Conservation (phyloP, 2,888 invertebrate species). For the Drosophila testacea region DNA sequence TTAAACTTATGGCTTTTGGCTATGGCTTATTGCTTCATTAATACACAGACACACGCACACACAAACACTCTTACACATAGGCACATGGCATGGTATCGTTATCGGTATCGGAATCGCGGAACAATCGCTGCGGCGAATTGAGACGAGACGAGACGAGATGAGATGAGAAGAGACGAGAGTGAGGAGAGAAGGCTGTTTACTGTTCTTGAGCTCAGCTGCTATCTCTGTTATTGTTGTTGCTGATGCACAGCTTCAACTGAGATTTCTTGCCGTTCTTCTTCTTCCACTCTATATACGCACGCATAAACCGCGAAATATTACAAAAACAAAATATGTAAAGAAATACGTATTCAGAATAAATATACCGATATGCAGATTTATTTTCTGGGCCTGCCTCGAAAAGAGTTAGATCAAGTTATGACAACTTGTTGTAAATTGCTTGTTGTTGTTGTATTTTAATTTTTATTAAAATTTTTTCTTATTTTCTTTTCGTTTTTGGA, state of each 20-base stretch:
- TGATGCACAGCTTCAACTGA: constrained; percentile 58
- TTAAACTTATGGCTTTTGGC: constrained; percentile 32
- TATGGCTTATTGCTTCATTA: constrained; percentile 36
- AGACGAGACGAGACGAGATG: not conserved
- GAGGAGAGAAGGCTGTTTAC: constrained; percentile 53
- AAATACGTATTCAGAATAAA: constrained; percentile 3
- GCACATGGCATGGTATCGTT: constrained; percentile 31
- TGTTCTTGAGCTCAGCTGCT: constrained; percentile 70
- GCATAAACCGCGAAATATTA: constrained; percentile 61
- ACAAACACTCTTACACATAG: constrained; percentile 26
- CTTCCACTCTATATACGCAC: constrained; percentile 37
- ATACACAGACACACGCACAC: constrained; percentile 28
- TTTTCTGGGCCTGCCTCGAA: constrained; percentile 38
- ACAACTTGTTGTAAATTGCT: constrained; percentile 39
- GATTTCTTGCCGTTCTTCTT: constrained; percentile 25
- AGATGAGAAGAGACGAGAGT: constrained; percentile 1
- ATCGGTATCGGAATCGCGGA: constrained; percentile 44
- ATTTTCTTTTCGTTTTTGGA: constrained; percentile 30
- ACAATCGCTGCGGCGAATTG: constrained; percentile 42
- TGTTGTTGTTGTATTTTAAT: constrained; percentile 14
- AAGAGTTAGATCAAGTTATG: constrained; percentile 62
- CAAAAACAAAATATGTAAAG: constrained; percentile 18
- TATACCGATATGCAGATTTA: constrained; percentile 51
- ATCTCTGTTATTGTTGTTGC: constrained; percentile 33
- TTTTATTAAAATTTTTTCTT: constrained; percentile 16